Evolutionary conservation across 2,888 invertebrate species (phyloP), one percentile per base, ranked within the genome.

Genomic region (Pseudococcus viburni): DNA sequence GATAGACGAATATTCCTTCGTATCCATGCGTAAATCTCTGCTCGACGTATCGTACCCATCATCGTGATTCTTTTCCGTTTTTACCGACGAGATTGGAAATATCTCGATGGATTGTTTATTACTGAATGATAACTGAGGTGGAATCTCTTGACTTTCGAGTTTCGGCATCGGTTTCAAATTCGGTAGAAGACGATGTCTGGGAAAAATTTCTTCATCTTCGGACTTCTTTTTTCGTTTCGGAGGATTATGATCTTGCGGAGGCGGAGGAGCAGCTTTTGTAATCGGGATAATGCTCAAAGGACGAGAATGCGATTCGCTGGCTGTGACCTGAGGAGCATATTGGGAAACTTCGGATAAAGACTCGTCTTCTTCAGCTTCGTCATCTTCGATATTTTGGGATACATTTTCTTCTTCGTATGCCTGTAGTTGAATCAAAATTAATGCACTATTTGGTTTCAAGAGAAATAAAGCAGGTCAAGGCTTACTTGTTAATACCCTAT

Each of bases 251-350:
- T 68, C 64, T 12, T 26, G 48, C 33, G 86, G 19, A 12, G 77
- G 22, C 15, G 59, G 33, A 5, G 86, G 68, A 39, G 26, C 46
- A 33, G 77, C 7, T 46, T 87, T 77, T 8, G n/a, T 87, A 3
- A 87, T 73, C n/a, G 87, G 87, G 17, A 87, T 87, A 11, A 87
- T 87, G 17, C 64, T 87, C 59, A 86, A 48, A n/a, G 86, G 86
- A 19, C 73, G 33, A n/a, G 86, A 73, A n/a, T 73, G 11, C 17
- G 59, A 48, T 77, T 87, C 87, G 17, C 51, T 59, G 11, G 87
- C 1, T 22, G 68, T 17, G 33, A 46, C 33, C 15, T 68, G 46
- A 8, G 42, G 87, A 11, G 77, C 51, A 12, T 87, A 87, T 33
- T 80, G 87, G 48, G 87, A 87, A 19, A 73, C 87, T 19, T 87